Evolutionary conservation across 2,113 vertebrate species (phyloP), one percentile per base, ranked within the genome.

Genomic region (Blennius ocellaris): DNA sequence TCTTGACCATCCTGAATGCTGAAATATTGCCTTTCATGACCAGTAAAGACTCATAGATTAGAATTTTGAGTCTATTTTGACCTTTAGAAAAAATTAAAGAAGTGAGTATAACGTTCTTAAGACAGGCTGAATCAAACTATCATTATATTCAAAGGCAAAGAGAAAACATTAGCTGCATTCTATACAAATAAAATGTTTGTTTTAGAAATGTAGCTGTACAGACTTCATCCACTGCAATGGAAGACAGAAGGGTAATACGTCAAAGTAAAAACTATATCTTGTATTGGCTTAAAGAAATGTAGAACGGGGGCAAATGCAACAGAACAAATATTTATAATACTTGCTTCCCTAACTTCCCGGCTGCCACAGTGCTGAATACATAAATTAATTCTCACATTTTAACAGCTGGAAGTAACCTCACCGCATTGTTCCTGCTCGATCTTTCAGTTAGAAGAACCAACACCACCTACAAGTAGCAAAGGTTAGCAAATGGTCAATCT

Each of bases 401-500:
- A n/a, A n/a, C n/a, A n/a, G n/a, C n/a, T n/a, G n/a, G n/a, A n/a
- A n/a, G n/a, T n/a, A n/a, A n/a, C n/a, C n/a, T n/a, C n/a, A n/a
- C n/a, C n/a, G n/a, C n/a, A 4, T 30, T 30, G 21, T 30, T 30
- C 21, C 21, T n/a, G n/a, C n/a, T 30, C 21, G 2, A 30, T 30
- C 21, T 30, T 30, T 30, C 21, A 30, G 21, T 30, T 30, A 30
- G 21, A 4, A 30, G 21, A 30, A 61, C 39, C 17, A 47, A 44
- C 14, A 37, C 1, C 38, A 41, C 49, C n/a, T 48, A 8, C 3
- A 12, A 12, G 15, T 7, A 30, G 47, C 54, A 11, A 55, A 41
- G 16, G 11, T 63, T 45, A 44, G 47, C 17, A 11, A 77, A 65
- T 30, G 9, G 50, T 62, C n/a, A 41, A 11, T 64, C 14, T 0